These are phyloP conservation scores for Cerceris rybyensis DNA, from an alignment of 2,888 invertebrate species.

Conservation along the genomic window DNA sequence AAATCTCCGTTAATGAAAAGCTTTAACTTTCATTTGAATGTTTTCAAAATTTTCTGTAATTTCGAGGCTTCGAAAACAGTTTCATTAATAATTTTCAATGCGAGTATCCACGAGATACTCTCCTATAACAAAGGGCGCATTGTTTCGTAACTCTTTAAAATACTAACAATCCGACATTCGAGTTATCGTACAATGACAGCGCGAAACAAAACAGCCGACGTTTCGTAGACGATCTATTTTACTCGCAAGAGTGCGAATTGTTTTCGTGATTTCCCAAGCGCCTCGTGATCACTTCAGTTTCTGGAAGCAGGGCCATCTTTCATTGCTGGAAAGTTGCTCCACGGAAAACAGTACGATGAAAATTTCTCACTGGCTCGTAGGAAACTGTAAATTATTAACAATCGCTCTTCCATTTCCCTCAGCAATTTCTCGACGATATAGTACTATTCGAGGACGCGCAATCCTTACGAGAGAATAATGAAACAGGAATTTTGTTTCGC, in stretches of 20 bases:
- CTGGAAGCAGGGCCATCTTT: conserved; percentile 50
- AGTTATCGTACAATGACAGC: conserved; percentile 34
- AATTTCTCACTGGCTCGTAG: conserved; percentile 43
- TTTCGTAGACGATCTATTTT: conserved; percentile 41
- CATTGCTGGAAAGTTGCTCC: conserved; percentile 53
- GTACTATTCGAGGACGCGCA: neutral
- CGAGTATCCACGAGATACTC: neutral
- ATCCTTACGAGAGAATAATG: neutral
- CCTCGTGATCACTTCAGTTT: conserved; percentile 61
- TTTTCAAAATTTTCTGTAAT: no score
- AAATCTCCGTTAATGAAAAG: no score
- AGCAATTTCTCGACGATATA: conserved; percentile 12
- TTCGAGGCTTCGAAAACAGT: no score
- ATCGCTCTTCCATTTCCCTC: conserved; percentile 15
- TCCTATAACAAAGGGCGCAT: neutral
- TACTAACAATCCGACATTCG: conserved; percentile 22
- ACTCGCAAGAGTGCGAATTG: conserved; percentile 49
- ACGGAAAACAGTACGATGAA: conserved; percentile 34
- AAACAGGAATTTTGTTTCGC: neutral
- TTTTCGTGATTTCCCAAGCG: conserved; percentile 67
- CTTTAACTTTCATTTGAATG: no score
- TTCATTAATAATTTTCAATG: neutral
- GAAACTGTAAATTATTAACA: conserved; percentile 35
- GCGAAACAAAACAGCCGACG: conserved; percentile 27
- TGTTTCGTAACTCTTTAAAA: neutral